These are phyloP conservation scores for Eudasyphora cyanicolor DNA, from an alignment of 2,888 invertebrate genomes.

Conservation along the genomic window DNA sequence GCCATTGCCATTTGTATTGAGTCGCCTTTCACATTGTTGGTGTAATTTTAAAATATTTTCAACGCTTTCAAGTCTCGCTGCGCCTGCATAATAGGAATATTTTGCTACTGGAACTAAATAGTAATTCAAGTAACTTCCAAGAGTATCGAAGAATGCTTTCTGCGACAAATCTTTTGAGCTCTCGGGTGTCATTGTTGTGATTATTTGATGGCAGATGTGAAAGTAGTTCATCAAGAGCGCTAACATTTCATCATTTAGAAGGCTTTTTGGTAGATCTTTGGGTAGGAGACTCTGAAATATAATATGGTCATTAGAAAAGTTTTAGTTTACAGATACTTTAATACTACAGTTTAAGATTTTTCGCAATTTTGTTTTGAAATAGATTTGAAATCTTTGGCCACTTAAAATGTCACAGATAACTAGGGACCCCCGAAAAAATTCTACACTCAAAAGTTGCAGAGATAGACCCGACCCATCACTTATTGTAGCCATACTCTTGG, in stretches of 20 bases:
- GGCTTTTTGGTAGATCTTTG: conserved; percentile 70
- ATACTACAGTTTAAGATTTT: too few species aligned
- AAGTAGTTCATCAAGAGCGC: conserved; percentile 76
- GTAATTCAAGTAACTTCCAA: conserved; percentile 77
- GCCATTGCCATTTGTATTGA: conserved; percentile 79
- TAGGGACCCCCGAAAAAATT: too few species aligned
- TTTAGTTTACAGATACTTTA: not conserved
- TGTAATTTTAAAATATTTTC: conserved; percentile 72
- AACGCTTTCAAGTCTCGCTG: conserved; percentile 71
- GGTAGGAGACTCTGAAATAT: conserved; percentile 74
- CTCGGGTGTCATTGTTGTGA: conserved; percentile 69
- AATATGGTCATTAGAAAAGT: too few species aligned
- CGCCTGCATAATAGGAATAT: conserved; percentile 77
- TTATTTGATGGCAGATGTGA: conserved; percentile 73
- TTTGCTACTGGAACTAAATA: conserved; percentile 76
- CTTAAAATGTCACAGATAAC: not conserved
- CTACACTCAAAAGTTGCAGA: too few species aligned
- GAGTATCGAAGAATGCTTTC: conserved; percentile 76
- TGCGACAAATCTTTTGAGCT: conserved; percentile 69
- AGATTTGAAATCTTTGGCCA: not conserved
- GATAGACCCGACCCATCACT: too few species aligned
- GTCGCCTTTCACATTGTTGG: conserved; percentile 71
- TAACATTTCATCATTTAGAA: conserved; percentile 73
- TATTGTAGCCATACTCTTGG: too few species aligned
- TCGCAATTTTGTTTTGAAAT: not conserved